Evolutionary conservation across 2,113 vertebrate genomes (phyloP).

Genomic region (Tychaedon coryphoeus): DNA sequence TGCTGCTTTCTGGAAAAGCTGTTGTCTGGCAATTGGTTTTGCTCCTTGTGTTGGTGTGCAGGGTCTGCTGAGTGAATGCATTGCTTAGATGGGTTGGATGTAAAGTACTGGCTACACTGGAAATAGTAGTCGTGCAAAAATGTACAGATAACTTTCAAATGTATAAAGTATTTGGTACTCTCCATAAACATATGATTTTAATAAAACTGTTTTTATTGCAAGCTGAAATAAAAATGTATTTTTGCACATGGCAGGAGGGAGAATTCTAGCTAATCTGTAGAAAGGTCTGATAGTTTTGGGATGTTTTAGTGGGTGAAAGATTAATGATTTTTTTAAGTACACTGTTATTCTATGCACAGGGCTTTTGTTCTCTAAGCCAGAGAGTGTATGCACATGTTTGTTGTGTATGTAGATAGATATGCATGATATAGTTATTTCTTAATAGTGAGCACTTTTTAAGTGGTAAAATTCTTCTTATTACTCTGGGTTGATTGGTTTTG

Average conservation of each 20-base stretch:
- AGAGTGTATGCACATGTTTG: background rate
- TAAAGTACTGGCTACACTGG: background rate
- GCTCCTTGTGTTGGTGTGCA: background rate
- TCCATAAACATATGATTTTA: slow-evolving; percentile 49
- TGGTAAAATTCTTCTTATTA: background rate
- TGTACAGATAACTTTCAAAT: slow-evolving; percentile 12
- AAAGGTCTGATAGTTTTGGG: background rate
- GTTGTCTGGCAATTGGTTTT: background rate
- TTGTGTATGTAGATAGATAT: background rate
- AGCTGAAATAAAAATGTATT: slow-evolving; percentile 54
- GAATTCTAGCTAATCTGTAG: background rate
- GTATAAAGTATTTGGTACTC: slow-evolving; percentile 23
- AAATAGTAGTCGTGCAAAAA: slow-evolving; percentile 11
- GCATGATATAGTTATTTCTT: background rate
- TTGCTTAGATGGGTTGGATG: background rate
- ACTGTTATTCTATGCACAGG: background rate
- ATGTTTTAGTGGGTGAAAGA: background rate
- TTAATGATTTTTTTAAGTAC: background rate
- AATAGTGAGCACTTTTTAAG: background rate
- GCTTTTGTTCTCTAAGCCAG: background rate
- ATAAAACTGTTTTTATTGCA: slow-evolving; percentile 43
- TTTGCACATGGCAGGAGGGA: background rate
- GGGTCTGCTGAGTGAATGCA: background rate
- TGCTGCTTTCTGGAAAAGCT: background rate
- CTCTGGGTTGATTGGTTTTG: background rate